Evolutionary conservation across 1,140 invertebrate species (phyloP), one percentile per base, ranked within the genome.

Genomic region (Cheumatopsyche charites): DNA sequence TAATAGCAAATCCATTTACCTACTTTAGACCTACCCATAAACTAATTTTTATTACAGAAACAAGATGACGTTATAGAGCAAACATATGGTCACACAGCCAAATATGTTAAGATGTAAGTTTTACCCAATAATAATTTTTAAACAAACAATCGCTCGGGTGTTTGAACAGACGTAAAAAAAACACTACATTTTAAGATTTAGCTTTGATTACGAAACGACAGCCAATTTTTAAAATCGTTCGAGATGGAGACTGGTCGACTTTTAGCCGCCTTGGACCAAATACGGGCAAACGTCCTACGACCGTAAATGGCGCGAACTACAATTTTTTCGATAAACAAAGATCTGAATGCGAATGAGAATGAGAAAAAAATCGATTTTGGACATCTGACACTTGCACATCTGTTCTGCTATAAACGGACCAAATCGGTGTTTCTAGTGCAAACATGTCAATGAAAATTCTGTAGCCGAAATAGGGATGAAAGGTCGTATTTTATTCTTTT

Each of bases 261-360:
- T 17, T 17, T 52, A 17, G 19, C 1, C 47, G 19, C 19, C 19
- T n/a, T 3, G 17, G 36, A 19, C 62, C 62, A 65, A 65, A 42
- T 65, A 65, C 17, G 62, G 62, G 43, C 62, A 65, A 65, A 65
- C 29, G 62, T 26, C 36, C 25, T 21, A 65, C 29, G 19, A n/a
- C 62, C 36, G 36, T 65, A 65, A 36, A 65, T 65, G 62, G 62
- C 36, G 13, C n/a, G 5, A 45, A 43, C 62, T 65, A 65, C 43
- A 19, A 63, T 26, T 65, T n/a, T 12, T 36, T 4, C 29, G 29
- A 36, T 36, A 36, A 36, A 36, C 29, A 36, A 36, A 36, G 29
- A 36, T 36, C 29, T 3, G n/a, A n/a, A n/a, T n/a, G n/a, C n/a
- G n/a, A n/a, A n/a, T n/a, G n/a, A n/a, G n/a, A n/a, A n/a, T n/a